Base-by-base conservation (phyloP, 2,113 vertebrate genomes). In the Anarhynchus alexandrinus region DNA sequence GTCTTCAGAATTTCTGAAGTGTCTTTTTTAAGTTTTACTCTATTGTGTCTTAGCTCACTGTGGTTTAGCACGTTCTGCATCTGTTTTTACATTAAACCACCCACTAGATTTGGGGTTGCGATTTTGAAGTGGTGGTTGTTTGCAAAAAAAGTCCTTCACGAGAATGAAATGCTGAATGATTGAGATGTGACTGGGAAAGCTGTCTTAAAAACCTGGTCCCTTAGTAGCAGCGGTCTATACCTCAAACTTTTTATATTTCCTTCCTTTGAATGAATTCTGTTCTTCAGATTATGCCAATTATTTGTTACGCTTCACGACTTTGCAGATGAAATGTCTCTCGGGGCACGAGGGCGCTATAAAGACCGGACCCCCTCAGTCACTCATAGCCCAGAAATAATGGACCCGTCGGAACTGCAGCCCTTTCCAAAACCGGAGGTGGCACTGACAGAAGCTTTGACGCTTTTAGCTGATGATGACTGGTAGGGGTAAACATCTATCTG, bases 401-500 rank as follows among this genome's bases (percentile, higher is more conserved):
- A 99, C 72, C 97, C 98, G 1, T 91, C 95, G 0, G 98, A 99
- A 38, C 95, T 98, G 72, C 97, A 98, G 66, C 98, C 99, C 6
- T 98, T 99, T 85, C 96, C 98, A 29, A 99, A 98, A 78, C 99
- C 99, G 1, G 98, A 99, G 20, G 19, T 91, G 9, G 98, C 98
- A 0, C 96, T 99, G 82, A 88, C 96, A 5, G 99, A 99, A 93
- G 99, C 98, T 23, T 97, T 99, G 74, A 95, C 94, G 5, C 97
- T 99, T 54, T 88, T 99, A 78, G 97, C 93, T 93, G 98, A 98
- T 34, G 98, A 99, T 0, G 98, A 99, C 97, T 99, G 99, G 99
- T 99, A 96, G 91, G 98, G 96, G 78, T 32, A 23, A 21, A n/a
- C 16, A 5, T 11, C 42, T 58, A 0, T 6, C 20, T 26, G 2